A percentile compares a stretch with the other conserved stretches of the same genome.
These are phyloP conservation scores for Crambe crambe DNA, from an alignment of 37 sponge, comb jelly and placozoan species.

Conservation along the genomic window DNA sequence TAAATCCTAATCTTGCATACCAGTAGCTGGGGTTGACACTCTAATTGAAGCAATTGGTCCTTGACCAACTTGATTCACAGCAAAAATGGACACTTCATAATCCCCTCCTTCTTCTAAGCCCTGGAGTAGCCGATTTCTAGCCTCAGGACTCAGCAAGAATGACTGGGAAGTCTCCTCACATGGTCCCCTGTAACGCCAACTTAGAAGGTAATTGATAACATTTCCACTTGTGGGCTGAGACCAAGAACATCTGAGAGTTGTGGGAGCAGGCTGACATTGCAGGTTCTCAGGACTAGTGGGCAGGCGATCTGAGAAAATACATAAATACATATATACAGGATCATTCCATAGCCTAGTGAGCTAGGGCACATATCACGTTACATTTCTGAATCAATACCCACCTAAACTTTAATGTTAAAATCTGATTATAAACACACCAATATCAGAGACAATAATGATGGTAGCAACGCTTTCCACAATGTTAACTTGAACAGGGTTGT, in stretches of 20 bases:
- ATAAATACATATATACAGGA: too few species aligned
- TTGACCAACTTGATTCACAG: background rate
- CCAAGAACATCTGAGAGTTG: background rate
- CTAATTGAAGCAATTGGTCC: background rate
- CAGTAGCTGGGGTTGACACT: background rate
- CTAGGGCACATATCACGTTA: background rate
- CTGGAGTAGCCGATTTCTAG: background rate
- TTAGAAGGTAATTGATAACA: slow-evolving; percentile 2
- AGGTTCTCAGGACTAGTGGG: background rate
- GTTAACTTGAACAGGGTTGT: background rate
- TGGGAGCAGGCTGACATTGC: background rate
- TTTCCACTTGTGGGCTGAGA: background rate
- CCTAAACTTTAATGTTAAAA: background rate
- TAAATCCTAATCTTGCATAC: too few species aligned
- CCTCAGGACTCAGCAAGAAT: background rate
- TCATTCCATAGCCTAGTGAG: background rate
- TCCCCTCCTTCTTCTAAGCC: slow-evolving; percentile 5
- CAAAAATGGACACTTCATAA: background rate
- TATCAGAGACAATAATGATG: background rate
- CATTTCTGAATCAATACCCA: background rate
- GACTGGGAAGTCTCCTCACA: background rate
- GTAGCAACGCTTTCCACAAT: background rate
- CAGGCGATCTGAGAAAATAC: background rate
- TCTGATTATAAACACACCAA: background rate
- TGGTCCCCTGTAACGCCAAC: slow-evolving; percentile 9